Percentiles rank a stretch among this genome's conserved stretches.
Evolutionary conservation across 2,113 vertebrate species (phyloP).

Genomic region (Lycocorax pyrrhopterus): DNA sequence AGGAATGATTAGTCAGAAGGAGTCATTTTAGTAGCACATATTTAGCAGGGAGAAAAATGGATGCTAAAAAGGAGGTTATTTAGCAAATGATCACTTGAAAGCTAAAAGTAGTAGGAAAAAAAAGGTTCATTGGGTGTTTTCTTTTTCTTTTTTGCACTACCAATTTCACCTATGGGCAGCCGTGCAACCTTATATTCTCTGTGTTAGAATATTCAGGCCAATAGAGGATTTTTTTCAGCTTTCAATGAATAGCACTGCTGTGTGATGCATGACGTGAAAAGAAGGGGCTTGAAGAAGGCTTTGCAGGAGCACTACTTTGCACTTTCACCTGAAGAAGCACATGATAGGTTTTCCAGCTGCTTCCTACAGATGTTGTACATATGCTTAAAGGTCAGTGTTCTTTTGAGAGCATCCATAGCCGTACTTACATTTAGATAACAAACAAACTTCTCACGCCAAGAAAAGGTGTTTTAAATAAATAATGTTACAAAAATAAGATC

Average conservation of each 20-base stretch:
- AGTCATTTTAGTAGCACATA: neutral
- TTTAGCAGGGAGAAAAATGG: conserved; percentile 11
- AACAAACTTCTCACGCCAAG: neutral
- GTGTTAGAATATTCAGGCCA: conserved; percentile 27
- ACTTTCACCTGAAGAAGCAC: conserved; percentile 51
- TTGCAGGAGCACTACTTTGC: conserved; percentile 13
- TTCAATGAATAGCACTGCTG: conserved; percentile 63
- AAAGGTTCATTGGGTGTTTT: neutral
- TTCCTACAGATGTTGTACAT: conserved; percentile 62
- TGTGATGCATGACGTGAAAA: conserved; percentile 46
- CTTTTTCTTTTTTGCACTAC: neutral
- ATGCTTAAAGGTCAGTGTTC: conserved; percentile 67
- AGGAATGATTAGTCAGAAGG: neutral
- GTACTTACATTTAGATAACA: neutral
- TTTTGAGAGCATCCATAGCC: neutral
- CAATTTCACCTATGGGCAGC: conserved; percentile 36
- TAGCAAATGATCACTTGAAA: conserved; percentile 36
- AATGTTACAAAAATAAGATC: neutral
- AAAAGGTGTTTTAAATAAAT: neutral
- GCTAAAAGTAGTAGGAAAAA: conserved; percentile 40
- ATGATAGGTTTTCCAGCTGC: conserved; percentile 48
- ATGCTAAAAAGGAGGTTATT: conserved; percentile 10
- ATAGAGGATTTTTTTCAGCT: conserved; percentile 11
- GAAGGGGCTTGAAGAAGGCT: conserved; percentile 51
- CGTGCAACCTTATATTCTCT: conserved; percentile 44